Conservation (phyloP, 2,797 vertebrate genomes). For the Tympanoctomys barrerae region DNA sequence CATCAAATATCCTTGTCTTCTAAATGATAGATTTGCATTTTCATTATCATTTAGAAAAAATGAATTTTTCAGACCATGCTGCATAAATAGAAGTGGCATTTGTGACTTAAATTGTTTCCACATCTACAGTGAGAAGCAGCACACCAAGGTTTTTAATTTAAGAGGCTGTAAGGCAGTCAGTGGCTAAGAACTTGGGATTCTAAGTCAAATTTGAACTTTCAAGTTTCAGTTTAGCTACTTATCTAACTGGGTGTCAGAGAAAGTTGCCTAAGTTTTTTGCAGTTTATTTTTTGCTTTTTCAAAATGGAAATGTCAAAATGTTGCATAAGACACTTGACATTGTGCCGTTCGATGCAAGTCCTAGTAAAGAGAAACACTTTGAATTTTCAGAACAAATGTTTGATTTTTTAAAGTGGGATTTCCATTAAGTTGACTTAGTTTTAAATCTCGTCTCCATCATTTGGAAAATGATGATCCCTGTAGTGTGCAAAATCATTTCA, state of each 20-base stretch:
- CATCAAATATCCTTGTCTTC: not conserved
- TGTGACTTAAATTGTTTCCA: not conserved
- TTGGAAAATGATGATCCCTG: not conserved
- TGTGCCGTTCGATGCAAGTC: not conserved
- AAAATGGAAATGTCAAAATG: conserved; percentile 46
- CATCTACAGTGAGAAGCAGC: not conserved
- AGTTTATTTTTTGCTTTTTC: conserved; percentile 19
- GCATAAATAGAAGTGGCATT: not conserved
- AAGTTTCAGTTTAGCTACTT: not conserved
- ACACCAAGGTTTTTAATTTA: not conserved
- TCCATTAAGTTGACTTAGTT: not conserved
- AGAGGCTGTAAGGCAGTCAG: not conserved
- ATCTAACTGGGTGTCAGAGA: not conserved
- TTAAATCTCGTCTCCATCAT: conserved; percentile 1
- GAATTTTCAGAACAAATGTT: conserved; percentile 10
- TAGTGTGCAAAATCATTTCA: not conserved
- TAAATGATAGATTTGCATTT: not conserved
- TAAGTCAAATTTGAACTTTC: not conserved
- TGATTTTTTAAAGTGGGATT: conserved; percentile 24
- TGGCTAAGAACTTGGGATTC: not conserved
- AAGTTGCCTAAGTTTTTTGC: not conserved
- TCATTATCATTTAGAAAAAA: not conserved
- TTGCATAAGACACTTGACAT: conserved; percentile 1
- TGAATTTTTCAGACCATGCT: not conserved
- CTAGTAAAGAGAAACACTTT: not conserved